Base-by-base conservation (phyloP, 2,113 vertebrate genomes). In the Trematomus loennbergii region DNA sequence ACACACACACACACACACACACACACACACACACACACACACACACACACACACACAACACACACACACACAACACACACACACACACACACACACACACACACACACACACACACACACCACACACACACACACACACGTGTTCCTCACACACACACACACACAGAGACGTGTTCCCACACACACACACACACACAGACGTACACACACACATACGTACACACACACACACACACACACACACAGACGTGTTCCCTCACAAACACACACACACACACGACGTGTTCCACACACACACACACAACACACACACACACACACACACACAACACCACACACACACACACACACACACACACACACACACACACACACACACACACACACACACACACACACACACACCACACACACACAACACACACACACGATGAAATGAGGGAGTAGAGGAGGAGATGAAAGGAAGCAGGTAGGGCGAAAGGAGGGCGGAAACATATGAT, bases 381-480 rank as follows among this genome's bases (percentile, higher is more conserved):
- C 33, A 49, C 12, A 66, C 52, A 40, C 49, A 58, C 68, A 57
- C 49, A 12, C 18, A 54, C 22, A 58, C 68, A 57, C 49, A 12
- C 18, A 18, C 62, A 49, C 40, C 62, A 67, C 60, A 66, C 18
- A 5, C 3, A 33, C 40, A 52, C 33, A 49, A 66, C 52, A 40
- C 49, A 58, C 68, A 57, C 49, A 12, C 18, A 54, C 22, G n/a
- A n/a, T n/a, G n/a, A n/a, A n/a, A n/a, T n/a, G n/a, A 16, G 40
- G 8, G 63, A 46, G 79, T 4, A 18, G 60, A 61, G 6, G 22
- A 13, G 64, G 15, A 74, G 61, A 76, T 72, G 66, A 83, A 78
- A 81, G 60, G n/a, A 36, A 29, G 59, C 5, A 71, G 57, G 69
- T 22, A 46, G 20, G 20, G 43, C 4, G 57, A 45, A 40, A 75